phyloP scores from a whole-genome alignment of 1,140 invertebrate genomes.

The fruit fly (Drosophila melanogaster) region DNA sequence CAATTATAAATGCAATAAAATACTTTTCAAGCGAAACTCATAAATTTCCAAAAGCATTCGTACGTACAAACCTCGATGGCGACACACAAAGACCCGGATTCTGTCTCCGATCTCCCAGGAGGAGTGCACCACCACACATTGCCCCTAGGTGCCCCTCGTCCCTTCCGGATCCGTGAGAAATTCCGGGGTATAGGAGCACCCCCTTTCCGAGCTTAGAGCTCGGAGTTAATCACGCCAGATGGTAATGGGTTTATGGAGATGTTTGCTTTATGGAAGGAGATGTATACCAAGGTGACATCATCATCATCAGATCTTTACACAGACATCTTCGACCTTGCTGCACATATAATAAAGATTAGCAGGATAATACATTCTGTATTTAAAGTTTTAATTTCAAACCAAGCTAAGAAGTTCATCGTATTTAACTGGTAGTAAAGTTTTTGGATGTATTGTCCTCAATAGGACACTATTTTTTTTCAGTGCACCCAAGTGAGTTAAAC shows the following conservation, averaged over 20 bases:
- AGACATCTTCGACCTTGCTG: too few relatives aligned
- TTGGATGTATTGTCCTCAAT: too few relatives aligned
- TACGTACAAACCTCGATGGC: conserved; percentile 55
- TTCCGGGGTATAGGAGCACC: conserved; percentile 54
- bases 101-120: conserved; percentile 19
- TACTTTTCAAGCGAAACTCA: conserved; percentile 84
- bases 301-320: conserved; percentile 30
- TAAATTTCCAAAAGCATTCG: conserved; percentile 79
- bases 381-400: too few relatives aligned
- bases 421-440: too few relatives aligned
- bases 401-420: too few relatives aligned
- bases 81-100: conserved; percentile 50
- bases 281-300: conserved; percentile 65
- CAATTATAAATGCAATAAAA: conserved; percentile 84
- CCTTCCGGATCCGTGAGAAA: conserved; percentile 61
- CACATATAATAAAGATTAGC: too few relatives aligned
- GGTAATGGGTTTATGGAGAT: conserved; percentile 82
- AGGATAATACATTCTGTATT: too few relatives aligned
- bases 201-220: conserved; percentile 55
- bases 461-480: conserved; percentile 34
- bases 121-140: not conserved
- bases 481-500: conserved; percentile 54
- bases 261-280: conserved; percentile 58
- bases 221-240: conserved; percentile 83
- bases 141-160: conserved; percentile 1